Evolutionary conservation across 1,140 invertebrate species (phyloP).

Genomic region (Metaphire vulgaris): DNA sequence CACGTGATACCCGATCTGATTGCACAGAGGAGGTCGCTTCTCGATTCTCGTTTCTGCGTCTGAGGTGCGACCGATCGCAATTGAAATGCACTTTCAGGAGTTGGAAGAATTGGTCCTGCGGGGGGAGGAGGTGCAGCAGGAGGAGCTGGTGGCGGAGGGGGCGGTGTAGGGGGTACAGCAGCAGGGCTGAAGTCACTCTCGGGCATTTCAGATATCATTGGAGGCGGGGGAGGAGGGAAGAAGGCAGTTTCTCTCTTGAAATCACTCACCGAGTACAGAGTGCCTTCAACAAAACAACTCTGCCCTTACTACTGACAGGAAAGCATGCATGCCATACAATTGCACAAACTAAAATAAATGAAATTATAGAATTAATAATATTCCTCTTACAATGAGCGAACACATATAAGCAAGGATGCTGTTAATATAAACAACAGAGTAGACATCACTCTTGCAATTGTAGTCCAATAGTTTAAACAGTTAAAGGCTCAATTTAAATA

Average conservation of each 20-base stretch:
- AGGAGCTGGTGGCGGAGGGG: neutral
- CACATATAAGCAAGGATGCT: too few species aligned
- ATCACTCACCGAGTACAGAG: neutral
- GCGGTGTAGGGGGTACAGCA: too few species aligned
- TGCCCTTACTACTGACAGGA: too few species aligned
- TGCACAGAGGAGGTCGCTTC: neutral
- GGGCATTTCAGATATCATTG: neutral
- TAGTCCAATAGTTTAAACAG: too few species aligned
- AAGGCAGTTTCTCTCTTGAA: neutral
- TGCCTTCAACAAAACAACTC: too few species aligned
- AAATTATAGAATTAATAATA: too few species aligned
- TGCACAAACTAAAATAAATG: too few species aligned
- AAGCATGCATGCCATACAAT: too few species aligned
- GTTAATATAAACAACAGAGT: too few species aligned
- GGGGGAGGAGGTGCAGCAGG: neutral
- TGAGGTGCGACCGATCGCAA: neutral
- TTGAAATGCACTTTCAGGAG: neutral
- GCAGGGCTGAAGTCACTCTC: neutral
- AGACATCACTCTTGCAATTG: too few species aligned
- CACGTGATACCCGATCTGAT: neutral
- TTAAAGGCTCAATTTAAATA: too few species aligned
- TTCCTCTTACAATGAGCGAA: too few species aligned
- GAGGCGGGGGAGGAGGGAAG: neutral
- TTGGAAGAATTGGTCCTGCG: neutral
- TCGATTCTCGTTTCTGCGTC: neutral